Conservation (phyloP, 2,888 invertebrate species). For the Pachycephus smyrnensis region DNA sequence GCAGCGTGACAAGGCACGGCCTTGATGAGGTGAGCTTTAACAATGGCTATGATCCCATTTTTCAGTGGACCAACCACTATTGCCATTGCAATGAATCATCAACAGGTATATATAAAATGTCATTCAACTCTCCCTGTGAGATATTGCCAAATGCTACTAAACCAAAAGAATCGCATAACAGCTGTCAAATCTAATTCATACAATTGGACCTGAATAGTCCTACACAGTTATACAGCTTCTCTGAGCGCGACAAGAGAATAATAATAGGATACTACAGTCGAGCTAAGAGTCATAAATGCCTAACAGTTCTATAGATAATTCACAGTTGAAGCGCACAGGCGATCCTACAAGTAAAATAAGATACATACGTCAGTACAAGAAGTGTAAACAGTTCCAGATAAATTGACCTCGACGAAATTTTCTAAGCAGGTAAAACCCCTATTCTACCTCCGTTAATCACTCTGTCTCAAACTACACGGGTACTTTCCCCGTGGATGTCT, state of each 20-base stretch:
- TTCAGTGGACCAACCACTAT: too few relatives aligned
- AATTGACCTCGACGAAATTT: neutral
- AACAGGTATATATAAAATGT: neutral
- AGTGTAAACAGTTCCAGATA: neutral
- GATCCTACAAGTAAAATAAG: neutral
- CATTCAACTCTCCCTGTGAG: neutral
- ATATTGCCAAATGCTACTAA: neutral
- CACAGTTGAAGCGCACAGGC: neutral
- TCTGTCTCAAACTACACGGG: neutral
- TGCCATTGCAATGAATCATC: neutral
- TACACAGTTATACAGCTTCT: neutral
- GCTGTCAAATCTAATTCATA: neutral
- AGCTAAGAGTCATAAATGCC: neutral
- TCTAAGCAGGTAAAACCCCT: neutral
- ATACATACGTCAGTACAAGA: neutral
- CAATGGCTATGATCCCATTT: neutral
- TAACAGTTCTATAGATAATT: neutral
- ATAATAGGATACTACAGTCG: neutral
- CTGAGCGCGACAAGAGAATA: neutral
- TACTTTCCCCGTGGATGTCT: neutral
- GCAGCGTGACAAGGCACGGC: neutral
- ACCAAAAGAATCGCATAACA: neutral
- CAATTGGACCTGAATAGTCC: neutral
- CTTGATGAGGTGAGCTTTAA: neutral
- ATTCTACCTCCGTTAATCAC: neutral